Base-by-base conservation (phyloP, 2,797 vertebrate species). In the Tenualosa ilisha region DNA sequence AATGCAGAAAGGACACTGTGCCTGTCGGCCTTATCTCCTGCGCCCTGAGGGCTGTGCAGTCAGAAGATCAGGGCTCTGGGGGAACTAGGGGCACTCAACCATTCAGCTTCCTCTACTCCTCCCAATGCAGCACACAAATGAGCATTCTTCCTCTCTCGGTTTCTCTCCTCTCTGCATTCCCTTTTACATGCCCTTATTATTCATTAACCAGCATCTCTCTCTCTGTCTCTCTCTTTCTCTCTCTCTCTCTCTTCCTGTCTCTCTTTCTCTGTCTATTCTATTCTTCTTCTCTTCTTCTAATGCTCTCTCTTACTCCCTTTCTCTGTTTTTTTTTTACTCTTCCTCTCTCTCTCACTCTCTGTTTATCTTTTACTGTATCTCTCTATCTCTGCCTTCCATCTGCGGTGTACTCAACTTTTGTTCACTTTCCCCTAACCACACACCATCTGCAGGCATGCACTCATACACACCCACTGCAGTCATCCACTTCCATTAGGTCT, bases 1-100 rank as follows among this genome's bases (percentile, higher is more conserved):
- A 40, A 75, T 5, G 68, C 68, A 75, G 68, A 75, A 43, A 75
- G 68, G 37, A 75, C 68, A 75, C 68, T 75, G 68, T 75, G 68
- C 68, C 68, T 75, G 68, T 40, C 68, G 13, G 65, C 12, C 31
- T 75, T 75, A 75, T 75, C 68, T 75, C 31, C 37, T 43, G 3
- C 17, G 68, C 13, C 68, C 68, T 43, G 31, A 40, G 31, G 68
- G 68, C 37, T 75, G 37, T 7, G 31, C 31, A 17, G 11, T 15
- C 26, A 24, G 26, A 12, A 2, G 68, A 75, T 75, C 68, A 43
- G 31, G 37, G 37, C 68, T 17, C 31, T 15, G 68, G 31, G 31
- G 68, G 31, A 75, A 75, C 68, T 17, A 40, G 5, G 68, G 68
- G 13, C 68, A 75, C 68, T 75, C 68, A 75, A 75, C 31, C 31